Base-by-base conservation (phyloP, 2,888 invertebrate species). In the Steinernema scapterisci region DNA sequence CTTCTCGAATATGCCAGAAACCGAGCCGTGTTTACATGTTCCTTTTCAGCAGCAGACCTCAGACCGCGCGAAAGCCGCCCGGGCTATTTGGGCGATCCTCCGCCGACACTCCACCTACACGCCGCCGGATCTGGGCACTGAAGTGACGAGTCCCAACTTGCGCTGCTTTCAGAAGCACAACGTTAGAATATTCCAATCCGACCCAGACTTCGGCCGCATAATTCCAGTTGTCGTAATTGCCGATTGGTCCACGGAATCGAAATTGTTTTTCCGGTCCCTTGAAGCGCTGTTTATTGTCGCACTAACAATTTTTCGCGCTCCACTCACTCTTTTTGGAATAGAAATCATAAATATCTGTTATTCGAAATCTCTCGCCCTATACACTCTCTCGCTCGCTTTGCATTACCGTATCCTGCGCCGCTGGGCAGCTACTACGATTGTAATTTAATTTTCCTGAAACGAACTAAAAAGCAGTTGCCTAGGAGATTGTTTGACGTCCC, bases 161-260 rank as follows among this genome's bases (percentile, higher is more conserved):
- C n/a, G n/a, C 38, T 38, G 48, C 48, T 48, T 48, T 48, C 48
- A 3, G 38, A 48, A 44, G 7, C 5, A 48, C 63, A 63, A 25
- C 11, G 16, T 31, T 31, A 31, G 27, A 27, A 63, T 31, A 31
- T 31, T 16, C 38, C 38, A 38, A 38, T 38, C 38, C 38, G 38
- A 9, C 38, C 27, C 63, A 16, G 31, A n/a, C 31, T 31, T 6
- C 16, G 63, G 31, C 63, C 63, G 25, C 63, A 31, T 31, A 63
- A 27, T 63, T 63, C 63, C 63, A 31, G 63, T 31, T 25, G 27
- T 13, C 63, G 31, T 63, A 63, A 63, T 31, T 63, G 63, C 63
- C 31, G 63, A 63, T 63, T 25, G 63, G 63, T 63, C 63, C 63
- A 19, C 38, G 63, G 63, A 63, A 63, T 63, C 63, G 63, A 63